Evolutionary conservation across 2,797 vertebrate genomes (phyloP), one percentile per base, ranked within the genome.

Genomic region (Alexandromys oeconomus): DNA sequence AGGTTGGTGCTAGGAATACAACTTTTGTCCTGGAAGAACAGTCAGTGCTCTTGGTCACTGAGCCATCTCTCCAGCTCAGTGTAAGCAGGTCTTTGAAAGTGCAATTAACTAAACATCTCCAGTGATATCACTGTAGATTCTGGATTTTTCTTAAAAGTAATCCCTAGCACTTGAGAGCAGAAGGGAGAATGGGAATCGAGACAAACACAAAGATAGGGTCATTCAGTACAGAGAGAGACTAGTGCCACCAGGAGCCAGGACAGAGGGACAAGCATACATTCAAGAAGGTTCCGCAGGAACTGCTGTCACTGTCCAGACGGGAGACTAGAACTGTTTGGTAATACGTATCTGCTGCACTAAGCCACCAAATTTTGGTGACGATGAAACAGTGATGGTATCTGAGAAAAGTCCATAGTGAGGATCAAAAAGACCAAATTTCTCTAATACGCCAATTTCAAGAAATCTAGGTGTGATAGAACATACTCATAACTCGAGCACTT

Each of bases 341-440:
- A 84, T n/a, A 74, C 14, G 51, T n/a, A 57, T 73, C 29, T 40
- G 67, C 40, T 95, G n/a, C 69, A 48, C 89, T 82, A 88, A 43
- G 87, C 5, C 82, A 85, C 59, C 17, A 91, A 71, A 67, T 34
- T 48, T 76, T 23, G 48, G 19, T 34, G 65, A 71, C 37, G 46
- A 92, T 13, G 89, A 4, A 82, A 54, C 29, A 93, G 46, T 51
- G n/a, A 89, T 87, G 23, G 5, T 5, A 48, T 37, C 23, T n/a
- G 31, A 89, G 19, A 79, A 94, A 86, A 87, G 77, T 57, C 34
- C 46, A 80, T 12, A 69, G 19, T 9, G 11, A 92, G 23, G 25
- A 71, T 71, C 65, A 69, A 48, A 82, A 92, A 7, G 84, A 21
- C 23, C 48, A 95, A 93, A 71, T 87, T 87, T 93, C 74, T 87